A percentile compares a stretch with the other conserved stretches of the same genome.
Conservation (phyloP, 1,140 invertebrate species). For the Aphelenchoides besseyi region DNA sequence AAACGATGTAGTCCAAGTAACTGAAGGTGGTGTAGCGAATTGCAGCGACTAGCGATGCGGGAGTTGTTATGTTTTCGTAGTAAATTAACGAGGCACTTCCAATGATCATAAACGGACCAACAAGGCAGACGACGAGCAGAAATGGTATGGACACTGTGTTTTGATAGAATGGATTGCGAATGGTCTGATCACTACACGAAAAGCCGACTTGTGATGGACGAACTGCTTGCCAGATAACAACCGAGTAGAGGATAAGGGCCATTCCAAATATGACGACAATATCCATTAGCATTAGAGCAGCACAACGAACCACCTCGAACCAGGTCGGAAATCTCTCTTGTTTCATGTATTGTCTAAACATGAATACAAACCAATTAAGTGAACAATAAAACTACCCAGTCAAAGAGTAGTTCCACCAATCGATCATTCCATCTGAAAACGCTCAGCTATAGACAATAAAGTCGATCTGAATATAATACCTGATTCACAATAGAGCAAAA, state of each 20-base stretch:
- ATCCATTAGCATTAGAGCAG: background rate
- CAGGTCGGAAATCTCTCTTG: background rate
- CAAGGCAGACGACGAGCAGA: background rate
- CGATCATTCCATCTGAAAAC: too few species aligned
- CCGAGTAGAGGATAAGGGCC: constrained; percentile 7
- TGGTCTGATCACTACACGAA: constrained; percentile 32
- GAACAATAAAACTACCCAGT: background rate
- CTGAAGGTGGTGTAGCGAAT: constrained; percentile 13
- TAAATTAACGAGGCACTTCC: background rate
- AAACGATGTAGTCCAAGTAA: constrained; percentile 22
- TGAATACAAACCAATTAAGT: background rate
- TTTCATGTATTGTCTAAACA: background rate
- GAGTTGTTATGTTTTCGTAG: background rate
- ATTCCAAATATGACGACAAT: background rate
- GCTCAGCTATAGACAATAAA: too few species aligned
- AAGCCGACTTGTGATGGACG: constrained; percentile 20
- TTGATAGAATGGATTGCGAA: constrained; percentile 23
- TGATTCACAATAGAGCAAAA: too few species aligned
- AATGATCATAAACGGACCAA: background rate
- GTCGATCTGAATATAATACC: too few species aligned
- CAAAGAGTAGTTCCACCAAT: background rate
- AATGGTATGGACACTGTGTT: constrained; percentile 35
- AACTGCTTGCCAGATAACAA: constrained; percentile 8
- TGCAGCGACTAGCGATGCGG: background rate
- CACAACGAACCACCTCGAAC: background rate